Conservation (phyloP, 1,140 invertebrate genomes). For the Meloidogyne exigua region DNA sequence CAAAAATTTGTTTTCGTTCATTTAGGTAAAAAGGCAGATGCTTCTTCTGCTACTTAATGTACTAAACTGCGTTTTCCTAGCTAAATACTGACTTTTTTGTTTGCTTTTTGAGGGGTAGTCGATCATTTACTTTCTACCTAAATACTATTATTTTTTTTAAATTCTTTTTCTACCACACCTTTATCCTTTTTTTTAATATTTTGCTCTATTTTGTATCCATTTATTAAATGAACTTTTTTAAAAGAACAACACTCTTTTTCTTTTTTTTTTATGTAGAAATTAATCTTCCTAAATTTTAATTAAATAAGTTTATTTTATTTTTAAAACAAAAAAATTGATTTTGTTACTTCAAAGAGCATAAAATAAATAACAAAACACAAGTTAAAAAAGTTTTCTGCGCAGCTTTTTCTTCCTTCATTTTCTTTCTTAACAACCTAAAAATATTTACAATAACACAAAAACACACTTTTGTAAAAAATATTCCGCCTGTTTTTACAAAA, state of each 20-base stretch:
- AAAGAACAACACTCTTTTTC: neutral
- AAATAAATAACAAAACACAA: neutral
- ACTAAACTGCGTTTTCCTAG: neutral
- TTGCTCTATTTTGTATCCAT: neutral
- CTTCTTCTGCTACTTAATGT: neutral
- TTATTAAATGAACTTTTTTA: neutral
- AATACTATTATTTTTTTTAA: neutral
- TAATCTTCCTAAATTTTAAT: neutral
- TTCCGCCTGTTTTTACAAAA: too few relatives aligned
- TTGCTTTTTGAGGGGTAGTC: neutral
- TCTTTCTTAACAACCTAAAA: neutral
- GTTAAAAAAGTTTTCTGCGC: neutral
- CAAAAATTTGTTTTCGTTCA: neutral
- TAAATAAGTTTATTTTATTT: neutral
- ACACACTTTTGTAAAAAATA: neutral
- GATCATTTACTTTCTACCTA: slow-evolving; percentile 3
- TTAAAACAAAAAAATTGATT: neutral
- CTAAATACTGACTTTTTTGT: neutral
- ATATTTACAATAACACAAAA: neutral
- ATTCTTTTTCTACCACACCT: neutral
- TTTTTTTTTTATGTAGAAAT: neutral
- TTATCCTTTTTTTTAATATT: neutral
- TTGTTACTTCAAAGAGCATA: neutral
- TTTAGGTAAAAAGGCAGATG: slow-evolving; percentile 4
- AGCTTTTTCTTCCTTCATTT: neutral